Base-by-base conservation (phyloP, 2,797 vertebrate species). In the Oryzias sinensis region DNA sequence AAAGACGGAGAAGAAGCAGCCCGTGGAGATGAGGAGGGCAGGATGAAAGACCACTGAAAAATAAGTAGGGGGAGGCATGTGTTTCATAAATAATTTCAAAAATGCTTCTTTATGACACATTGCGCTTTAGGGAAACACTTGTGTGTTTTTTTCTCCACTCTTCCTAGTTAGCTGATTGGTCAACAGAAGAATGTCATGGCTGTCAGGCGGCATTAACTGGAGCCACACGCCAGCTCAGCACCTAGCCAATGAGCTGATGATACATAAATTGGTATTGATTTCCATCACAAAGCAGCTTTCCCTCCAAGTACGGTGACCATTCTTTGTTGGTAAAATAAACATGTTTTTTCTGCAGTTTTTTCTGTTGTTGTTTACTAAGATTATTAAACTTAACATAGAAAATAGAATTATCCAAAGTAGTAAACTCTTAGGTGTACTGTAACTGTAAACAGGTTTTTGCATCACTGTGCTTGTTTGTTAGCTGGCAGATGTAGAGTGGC, bases 401-500 rank as follows among this genome's bases (percentile, higher is more conserved):
- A 33, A 33, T 33, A 33, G 29, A 33, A 33, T 33, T 9, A 7
- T 33, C 29, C 9, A 8, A 33, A 7, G 20, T 33, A 33, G 29
- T 33, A 11, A 8, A 33, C 29, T 33, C 8, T 33, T 33, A 8
- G 9, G 29, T 11, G 29, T 33, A 3, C 8, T 33, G 29, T 33
- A 11, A 33, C 11, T 33, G 29, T 33, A 33, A 33, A 33, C 29
- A 33, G 8, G 8, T 9, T 33, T 33, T 33, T 33, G 29, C 8
- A 61, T 54, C 52, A 53, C 61, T 59, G 60, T 58, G 42, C 70
- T 69, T 81, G 66, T 73, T 84, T 76, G 85, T 87, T 87, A 87
- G 77, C 72, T 81, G 80, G 71, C 73, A 73, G 68, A 74, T 67
- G 76, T 82, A 74, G 65, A 68, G 56, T 33, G 50, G 57, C 53